A percentile compares a stretch with the other conserved stretches of the same genome.
Conservation (phyloP, 2,113 vertebrate genomes). For the Elephas maximus region DNA sequence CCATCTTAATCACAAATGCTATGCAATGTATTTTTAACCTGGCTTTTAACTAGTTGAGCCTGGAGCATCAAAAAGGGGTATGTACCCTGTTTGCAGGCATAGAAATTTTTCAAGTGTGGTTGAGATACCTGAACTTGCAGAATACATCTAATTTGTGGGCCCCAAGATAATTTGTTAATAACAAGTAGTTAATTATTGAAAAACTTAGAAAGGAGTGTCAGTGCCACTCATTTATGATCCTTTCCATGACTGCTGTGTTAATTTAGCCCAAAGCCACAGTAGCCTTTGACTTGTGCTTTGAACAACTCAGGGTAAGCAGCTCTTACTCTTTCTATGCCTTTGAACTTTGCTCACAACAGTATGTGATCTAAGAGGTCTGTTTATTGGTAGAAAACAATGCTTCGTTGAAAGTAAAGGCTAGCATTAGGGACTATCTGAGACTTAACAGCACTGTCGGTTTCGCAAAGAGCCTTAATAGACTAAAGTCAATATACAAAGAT, state of each 20-base stretch:
- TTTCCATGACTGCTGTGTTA: neutral
- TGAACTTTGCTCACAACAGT: neutral
- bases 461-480: neutral
- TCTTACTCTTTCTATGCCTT: constrained; percentile 3
- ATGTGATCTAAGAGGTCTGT: neutral
- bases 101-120: constrained; percentile 9
- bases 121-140: constrained; percentile 1
- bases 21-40: constrained; percentile 49
- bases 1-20: constrained; percentile 32
- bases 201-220: constrained; percentile 43
- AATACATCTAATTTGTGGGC: neutral
- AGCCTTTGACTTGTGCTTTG: neutral
- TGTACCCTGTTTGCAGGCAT: neutral
- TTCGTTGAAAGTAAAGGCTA: constrained; percentile 24
- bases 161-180: constrained; percentile 32
- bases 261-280: neutral
- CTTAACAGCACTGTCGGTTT: neutral
- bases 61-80: neutral
- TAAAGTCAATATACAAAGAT: neutral
- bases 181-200: constrained; percentile 42
- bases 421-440: neutral
- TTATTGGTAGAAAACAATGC: neutral
- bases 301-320: neutral
- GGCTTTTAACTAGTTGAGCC: constrained; percentile 52
- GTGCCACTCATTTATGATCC: neutral